Base-by-base conservation (phyloP, 23 tunicate species). In the Halocynthia aurantium region DNA sequence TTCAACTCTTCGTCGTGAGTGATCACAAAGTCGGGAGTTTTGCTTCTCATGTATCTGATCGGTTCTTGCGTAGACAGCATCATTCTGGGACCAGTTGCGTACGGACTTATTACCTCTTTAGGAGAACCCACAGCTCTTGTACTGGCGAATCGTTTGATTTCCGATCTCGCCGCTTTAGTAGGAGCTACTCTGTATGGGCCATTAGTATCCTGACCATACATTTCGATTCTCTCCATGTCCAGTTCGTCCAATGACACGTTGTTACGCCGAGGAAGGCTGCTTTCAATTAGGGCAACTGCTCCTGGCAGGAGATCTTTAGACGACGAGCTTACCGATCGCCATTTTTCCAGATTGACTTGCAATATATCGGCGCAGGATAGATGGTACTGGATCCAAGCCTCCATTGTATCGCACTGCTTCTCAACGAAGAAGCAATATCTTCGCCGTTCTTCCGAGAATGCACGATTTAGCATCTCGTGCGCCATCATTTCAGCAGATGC, bases 341-440 rank as follows among this genome's bases (percentile, higher is more conserved):
- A 74, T 13, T 54, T 19, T 7, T 74, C 67, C 10, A 74, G 57
- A 54, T 54, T 52, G 56, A 6, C 50, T 56, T 74, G 55, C 22
- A 74, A 54, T 8, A 74, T 53, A 54, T 54, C 56, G 57, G 63
- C 68, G 7, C 64, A 74, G 20, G 68, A 54, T 53, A 22, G 60
- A 49, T 74, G 6, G 56, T 54, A 74, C 15, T 74, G 64, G 8
- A 74, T 74, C 63, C 55, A 51, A 12, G 78, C 78, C 13, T 54
- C 17, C 22, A 74, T 54, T 13, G 57, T 44, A 7, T 74, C 50
- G 57, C 78, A 74, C 22, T 74, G 61, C 57, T 54, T 74, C 21
- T 74, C 78, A 20, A 74, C 78, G 56, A 74, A 74, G 31, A 51
- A 74, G 6, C 78, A 74, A 54, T 74, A 74, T 21, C 78, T 40